Evolutionary conservation across 2,113 vertebrate species (phyloP), one percentile per base, ranked within the genome.

Genomic region (Camelus dromedarius): DNA sequence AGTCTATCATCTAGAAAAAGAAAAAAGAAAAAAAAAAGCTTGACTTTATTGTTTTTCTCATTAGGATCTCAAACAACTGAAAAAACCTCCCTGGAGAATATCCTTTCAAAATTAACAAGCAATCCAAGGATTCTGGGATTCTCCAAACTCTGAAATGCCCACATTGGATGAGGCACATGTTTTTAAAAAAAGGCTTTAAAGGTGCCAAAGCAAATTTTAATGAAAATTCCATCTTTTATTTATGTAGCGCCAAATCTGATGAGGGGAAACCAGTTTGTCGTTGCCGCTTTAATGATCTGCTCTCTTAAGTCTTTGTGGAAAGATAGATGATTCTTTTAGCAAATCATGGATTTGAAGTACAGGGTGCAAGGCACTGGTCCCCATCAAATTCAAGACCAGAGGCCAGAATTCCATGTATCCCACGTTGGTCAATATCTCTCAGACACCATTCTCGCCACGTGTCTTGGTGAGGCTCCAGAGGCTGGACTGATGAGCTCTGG

Each of bases 71-170:
- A 50, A 66, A 32, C 92, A 88, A 32, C 28, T 90, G 42, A 22
- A 88, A 48, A 95, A 95, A 70, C 87, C 62, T 87, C 64, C 50
- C 18, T 64, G 32, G 24, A 69, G 86, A 24, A 80, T 96, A 91
- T 91, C 95, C 69, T 95, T 95, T 97, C 60, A 84, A 97, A 97
- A 94, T 93, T 85, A 93, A 52, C 24, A 93, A 91, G 92, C 86
- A 95, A 89, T 10, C 19, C 60, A 95, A 87, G 16, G 66, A 42
- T n/a, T 83, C 96, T 95, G 46, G 79, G 64, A 81, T 66, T 60
- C 52, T 73, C 35, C 22, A 56, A 76, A 86, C 19, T 77, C 38
- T 75, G 30, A 92, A 93, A 79, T 87, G 16, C n/a, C 67, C n/a
- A 91, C 32, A 86, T 52, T 96, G 56, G 26, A 91, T 5, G 32